These are phyloP conservation scores for Colossoma macropomum DNA, from an alignment of 2,113 vertebrate genomes.

Conservation along the genomic window DNA sequence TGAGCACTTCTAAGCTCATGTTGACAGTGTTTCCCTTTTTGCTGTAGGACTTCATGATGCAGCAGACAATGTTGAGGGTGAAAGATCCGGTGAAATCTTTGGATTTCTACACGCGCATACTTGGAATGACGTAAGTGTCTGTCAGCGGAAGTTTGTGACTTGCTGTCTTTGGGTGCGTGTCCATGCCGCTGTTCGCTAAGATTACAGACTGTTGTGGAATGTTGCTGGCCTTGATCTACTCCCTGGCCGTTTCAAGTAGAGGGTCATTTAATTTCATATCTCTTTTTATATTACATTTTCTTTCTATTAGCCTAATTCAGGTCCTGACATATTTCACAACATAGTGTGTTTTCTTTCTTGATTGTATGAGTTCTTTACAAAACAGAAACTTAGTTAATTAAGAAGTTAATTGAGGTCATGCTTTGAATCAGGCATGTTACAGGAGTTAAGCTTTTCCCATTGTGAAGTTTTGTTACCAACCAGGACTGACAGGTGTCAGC, in stretches of 20 bases:
- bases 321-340: background rate
- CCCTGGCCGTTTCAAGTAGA: background rate
- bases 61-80: constrained; percentile 96
- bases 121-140: constrained; percentile 95
- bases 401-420: too few species aligned
- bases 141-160: background rate
- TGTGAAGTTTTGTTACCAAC: too few species aligned
- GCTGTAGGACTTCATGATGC: constrained; percentile 91
- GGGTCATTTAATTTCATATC: background rate
- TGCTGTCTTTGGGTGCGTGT: background rate
- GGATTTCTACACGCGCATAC: constrained; percentile 96
- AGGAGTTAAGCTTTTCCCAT: too few species aligned
- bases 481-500: too few species aligned
- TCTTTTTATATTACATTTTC: background rate
- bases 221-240: background rate
- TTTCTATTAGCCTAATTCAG: background rate
- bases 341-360: too few species aligned
- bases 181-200: background rate
- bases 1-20: background rate
- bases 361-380: too few species aligned
- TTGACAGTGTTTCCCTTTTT: background rate
- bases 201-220: background rate
- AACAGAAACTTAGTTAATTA: too few species aligned
- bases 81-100: constrained; percentile 96
- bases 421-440: too few species aligned